phyloP scores from a whole-genome alignment of 1,140 invertebrate genomes.

The Oncopodura yosiiana region DNA sequence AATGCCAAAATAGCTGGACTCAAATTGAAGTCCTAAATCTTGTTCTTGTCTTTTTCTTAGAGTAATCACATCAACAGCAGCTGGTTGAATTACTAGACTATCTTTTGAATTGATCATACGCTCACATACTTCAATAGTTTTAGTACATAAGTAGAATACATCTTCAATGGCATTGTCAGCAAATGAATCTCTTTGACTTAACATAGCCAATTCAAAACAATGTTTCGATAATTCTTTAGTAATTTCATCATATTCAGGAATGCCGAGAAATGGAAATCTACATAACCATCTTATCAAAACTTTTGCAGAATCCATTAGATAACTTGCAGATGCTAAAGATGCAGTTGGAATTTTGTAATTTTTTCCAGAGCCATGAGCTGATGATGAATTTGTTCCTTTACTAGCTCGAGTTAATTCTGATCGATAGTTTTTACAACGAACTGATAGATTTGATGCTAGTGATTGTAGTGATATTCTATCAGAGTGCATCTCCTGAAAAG shows the following conservation, averaged over 20 bases:
- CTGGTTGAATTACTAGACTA: conserved; percentile 29
- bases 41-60: conserved; percentile 31
- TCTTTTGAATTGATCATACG: conserved; percentile 27
- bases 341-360: conserved; percentile 29
- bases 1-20: conserved; percentile 27
- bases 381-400: conserved; percentile 4
- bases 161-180: conserved; percentile 35
- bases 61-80: conserved; percentile 31
- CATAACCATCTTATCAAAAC: conserved; percentile 28
- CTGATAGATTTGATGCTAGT: conserved; percentile 23
- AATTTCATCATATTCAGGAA: conserved; percentile 26
- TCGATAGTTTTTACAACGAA: conserved; percentile 31
- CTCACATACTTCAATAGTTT: conserved; percentile 33
- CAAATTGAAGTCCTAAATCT: conserved; percentile 32
- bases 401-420: conserved; percentile 21
- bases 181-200: conserved; percentile 30
- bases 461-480: conserved; percentile 28
- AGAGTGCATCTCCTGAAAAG: conserved; percentile 24
- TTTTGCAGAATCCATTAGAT: conserved; percentile 30
- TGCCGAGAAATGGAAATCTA: conserved; percentile 30
- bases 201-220: conserved; percentile 30
- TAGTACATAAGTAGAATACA: conserved; percentile 33
- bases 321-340: conserved; percentile 27
- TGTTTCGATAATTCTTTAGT: conserved; percentile 27
- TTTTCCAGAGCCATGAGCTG: too few relatives aligned